Evolutionary conservation across 2,113 vertebrate genomes (phyloP).

Genomic region (Urocitellus parryii): DNA sequence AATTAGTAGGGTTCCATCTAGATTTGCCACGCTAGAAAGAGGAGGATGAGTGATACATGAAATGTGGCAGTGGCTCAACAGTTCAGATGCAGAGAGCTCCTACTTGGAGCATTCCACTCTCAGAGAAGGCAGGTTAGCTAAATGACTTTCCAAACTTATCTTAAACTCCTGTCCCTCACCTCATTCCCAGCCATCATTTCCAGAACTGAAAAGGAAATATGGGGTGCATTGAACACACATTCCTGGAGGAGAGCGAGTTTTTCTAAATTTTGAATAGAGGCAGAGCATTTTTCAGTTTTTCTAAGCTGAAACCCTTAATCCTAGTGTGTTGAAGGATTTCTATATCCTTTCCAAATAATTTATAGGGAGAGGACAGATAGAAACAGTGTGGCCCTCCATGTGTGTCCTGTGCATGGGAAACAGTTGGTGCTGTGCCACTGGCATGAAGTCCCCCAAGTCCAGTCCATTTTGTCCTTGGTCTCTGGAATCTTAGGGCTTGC

Average conservation of each 20-base stretch:
- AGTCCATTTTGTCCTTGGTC: slow-evolving; percentile 44
- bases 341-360: not conserved
- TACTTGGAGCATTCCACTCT: not conserved
- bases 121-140: not conserved
- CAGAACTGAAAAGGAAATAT: not conserved
- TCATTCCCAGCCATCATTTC: not conserved
- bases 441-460: not conserved
- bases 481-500: not conserved
- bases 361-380: not conserved
- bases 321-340: not conserved
- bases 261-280: not conserved
- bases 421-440: not conserved
- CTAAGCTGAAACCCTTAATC: not conserved
- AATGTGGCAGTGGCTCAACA: not conserved
- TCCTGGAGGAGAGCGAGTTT: not conserved
- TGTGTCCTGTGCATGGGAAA: not conserved
- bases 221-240: not conserved
- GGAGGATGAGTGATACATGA: not conserved
- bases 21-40: not conserved
- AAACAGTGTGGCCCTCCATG: not conserved
- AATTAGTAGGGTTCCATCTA: not conserved
- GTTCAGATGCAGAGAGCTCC: not conserved
- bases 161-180: not conserved
- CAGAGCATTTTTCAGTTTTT: not conserved
- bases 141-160: not conserved